Evolutionary conservation across 2,888 invertebrate species (phyloP).

Genomic region (Leptinotarsa juncta): DNA sequence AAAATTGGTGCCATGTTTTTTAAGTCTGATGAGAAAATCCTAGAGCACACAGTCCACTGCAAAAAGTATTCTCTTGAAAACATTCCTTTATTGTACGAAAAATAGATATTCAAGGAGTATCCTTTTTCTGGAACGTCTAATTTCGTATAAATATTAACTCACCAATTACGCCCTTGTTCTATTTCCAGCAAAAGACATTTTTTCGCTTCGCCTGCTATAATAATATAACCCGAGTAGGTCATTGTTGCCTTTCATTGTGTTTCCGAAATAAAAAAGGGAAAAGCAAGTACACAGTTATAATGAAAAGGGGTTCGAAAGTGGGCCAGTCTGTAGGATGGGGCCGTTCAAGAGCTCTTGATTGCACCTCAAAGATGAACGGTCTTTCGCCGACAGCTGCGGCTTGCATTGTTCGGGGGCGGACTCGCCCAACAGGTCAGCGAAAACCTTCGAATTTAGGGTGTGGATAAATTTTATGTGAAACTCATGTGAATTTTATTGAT

Average conservation of each 20-base stretch:
- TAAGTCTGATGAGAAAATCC: too few relatives aligned
- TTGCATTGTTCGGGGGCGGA: conserved; percentile 10
- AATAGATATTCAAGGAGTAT: not conserved
- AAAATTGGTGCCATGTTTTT: too few relatives aligned
- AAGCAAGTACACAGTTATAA: conserved; percentile 48
- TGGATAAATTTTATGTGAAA: too few relatives aligned
- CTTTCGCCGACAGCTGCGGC: conserved; percentile 28
- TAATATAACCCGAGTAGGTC: conserved; percentile 15
- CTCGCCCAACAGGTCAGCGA: too few relatives aligned
- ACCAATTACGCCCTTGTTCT: conserved; percentile 15
- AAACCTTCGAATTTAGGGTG: too few relatives aligned
- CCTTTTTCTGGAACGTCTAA: not conserved
- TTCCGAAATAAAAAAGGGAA: conserved; percentile 21
- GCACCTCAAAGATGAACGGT: conserved; percentile 51
- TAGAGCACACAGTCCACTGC: too few relatives aligned
- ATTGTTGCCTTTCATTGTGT: conserved; percentile 15
- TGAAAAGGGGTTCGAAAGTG: conserved; percentile 45
- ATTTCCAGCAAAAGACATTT: conserved; percentile 5
- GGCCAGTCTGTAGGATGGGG: conserved; percentile 27
- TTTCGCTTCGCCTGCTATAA: conserved; percentile 5
- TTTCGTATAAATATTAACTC: conserved; percentile 14
- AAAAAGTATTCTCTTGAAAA: not conserved
- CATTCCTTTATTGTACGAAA: not conserved
- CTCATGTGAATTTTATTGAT: too few relatives aligned
- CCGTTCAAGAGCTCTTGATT: conserved; percentile 48